phyloP scores from a whole-genome alignment of 2,888 invertebrate species.

The Parelbella ahira region DNA sequence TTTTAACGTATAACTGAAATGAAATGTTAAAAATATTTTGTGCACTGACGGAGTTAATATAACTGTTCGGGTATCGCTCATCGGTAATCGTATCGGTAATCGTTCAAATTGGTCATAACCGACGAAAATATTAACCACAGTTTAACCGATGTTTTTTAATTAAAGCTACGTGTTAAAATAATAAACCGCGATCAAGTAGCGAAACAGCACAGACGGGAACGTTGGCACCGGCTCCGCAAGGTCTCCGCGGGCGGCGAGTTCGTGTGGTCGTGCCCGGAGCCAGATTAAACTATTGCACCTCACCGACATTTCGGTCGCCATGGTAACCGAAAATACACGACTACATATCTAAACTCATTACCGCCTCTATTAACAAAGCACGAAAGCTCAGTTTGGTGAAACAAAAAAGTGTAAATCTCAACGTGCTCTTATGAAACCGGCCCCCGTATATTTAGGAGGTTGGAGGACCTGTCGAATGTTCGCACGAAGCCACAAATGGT shows the following conservation, averaged over 20 bases:
- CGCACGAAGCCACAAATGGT: conserved; percentile 45
- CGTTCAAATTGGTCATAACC: no score
- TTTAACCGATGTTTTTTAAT: no score
- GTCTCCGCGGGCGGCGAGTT: conserved; percentile 55
- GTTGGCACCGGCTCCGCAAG: conserved; percentile 44
- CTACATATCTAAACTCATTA: conserved; percentile 27
- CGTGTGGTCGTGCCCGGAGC: conserved; percentile 61
- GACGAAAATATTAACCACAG: no score
- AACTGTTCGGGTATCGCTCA: no score
- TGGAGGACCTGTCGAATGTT: conserved; percentile 48
- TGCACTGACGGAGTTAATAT: no score
- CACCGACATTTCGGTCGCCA: conserved; percentile 63
- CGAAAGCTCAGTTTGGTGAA: conserved; percentile 19
- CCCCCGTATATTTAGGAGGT: conserved; percentile 38
- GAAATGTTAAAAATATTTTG: no score
- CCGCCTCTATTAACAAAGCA: conserved; percentile 5
- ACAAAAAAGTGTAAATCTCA: conserved; percentile 31
- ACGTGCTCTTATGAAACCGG: conserved; percentile 56
- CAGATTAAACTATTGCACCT: conserved; percentile 70
- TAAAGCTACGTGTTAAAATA: no score
- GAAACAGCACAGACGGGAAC: neutral
- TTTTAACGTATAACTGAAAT: no score
- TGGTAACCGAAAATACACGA: conserved; percentile 67
- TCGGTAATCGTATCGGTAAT: no score
- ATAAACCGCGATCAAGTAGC: no score